Percentiles rank a stretch among this genome's conserved stretches.
Evolutionary conservation across 2,888 invertebrate genomes (phyloP).

Genomic region (Diploptera punctata): DNA sequence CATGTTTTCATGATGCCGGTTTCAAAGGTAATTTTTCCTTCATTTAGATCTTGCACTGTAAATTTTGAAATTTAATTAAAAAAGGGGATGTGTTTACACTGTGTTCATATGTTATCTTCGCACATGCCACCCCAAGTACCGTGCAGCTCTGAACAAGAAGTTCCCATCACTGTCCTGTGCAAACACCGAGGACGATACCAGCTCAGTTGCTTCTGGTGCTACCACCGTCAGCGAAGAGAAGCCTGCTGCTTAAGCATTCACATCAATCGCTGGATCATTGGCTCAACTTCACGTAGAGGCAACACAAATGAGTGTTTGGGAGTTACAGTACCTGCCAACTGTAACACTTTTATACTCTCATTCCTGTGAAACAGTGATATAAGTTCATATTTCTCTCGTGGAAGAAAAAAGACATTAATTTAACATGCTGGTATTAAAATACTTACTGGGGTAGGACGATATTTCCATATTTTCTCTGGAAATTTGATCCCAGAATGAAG

Average conservation of each 20-base stretch:
- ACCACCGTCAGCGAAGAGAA: constrained; percentile 71
- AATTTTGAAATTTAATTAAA: no score
- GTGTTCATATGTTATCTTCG: no score
- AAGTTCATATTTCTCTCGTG: no score
- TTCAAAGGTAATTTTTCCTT: no score
- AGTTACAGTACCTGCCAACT: constrained; percentile 13
- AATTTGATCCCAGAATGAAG: background rate
- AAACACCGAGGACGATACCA: constrained; percentile 62
- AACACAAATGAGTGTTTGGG: background rate
- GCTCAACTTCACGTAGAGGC: background rate
- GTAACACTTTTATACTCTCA: no score
- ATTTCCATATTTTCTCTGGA: background rate
- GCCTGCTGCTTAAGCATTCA: constrained; percentile 61
- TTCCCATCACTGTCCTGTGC: constrained; percentile 80
- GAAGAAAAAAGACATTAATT: no score
- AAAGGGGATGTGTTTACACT: no score
- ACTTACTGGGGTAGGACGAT: background rate
- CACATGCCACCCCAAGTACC: constrained; percentile 83
- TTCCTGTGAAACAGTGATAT: no score
- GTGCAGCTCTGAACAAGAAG: constrained; percentile 74
- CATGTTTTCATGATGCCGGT: no score
- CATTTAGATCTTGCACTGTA: no score
- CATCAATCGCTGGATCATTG: background rate
- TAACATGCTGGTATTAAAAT: no score
- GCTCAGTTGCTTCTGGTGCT: constrained; percentile 71